Base-by-base conservation (phyloP, 2,888 invertebrate species). In the Erpobdella octoculata region DNA sequence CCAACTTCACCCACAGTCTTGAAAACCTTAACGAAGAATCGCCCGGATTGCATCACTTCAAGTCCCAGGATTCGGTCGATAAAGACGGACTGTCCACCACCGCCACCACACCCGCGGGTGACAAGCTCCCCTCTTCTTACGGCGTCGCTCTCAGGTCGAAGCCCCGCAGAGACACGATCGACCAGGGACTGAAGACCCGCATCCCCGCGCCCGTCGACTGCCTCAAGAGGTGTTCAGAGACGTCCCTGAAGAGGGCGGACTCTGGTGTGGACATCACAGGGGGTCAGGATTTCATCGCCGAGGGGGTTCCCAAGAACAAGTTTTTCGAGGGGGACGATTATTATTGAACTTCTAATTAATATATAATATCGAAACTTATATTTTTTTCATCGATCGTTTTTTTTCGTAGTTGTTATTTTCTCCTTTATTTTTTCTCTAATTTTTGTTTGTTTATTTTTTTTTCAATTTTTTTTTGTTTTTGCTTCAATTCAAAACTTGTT, bases 261-360 rank as follows among this genome's bases (percentile, higher is more conserved):
- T 77, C 77, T 33, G 77, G 77, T 15, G 77, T 77, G 3, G 77
- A 77, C 66, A 77, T 77, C 58, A 77, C 71, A 4, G 69, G 69
- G 6, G 67, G 21, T 2, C 28, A 21, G 25, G 67, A 67, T n/a
- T 37, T 38, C 25, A 41, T 21, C 25, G 69, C 48, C 31, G 8
- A 31, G 9, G 36, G 28, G 9, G 31, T 31, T n/a, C 62, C 28
- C 4, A 62, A 62, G 62, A 62, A 62, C 62, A n/a, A 28, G 2
- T 62, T 28, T 33, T 62, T 62, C n/a, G 62, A 62, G n/a, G 62
- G 33, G n/a, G 62, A 35, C 31, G 62, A 62, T 31, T 62, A 62
- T 31, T 62, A 62, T 35, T 62, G 31, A 62, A 21, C 28, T 8
- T 35, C 2, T 35, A 6, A 33, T 33, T 62, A 5, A 41, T 41